Base-by-base conservation (phyloP, 1,140 invertebrate genomes). In the Helicoverpa zea region DNA sequence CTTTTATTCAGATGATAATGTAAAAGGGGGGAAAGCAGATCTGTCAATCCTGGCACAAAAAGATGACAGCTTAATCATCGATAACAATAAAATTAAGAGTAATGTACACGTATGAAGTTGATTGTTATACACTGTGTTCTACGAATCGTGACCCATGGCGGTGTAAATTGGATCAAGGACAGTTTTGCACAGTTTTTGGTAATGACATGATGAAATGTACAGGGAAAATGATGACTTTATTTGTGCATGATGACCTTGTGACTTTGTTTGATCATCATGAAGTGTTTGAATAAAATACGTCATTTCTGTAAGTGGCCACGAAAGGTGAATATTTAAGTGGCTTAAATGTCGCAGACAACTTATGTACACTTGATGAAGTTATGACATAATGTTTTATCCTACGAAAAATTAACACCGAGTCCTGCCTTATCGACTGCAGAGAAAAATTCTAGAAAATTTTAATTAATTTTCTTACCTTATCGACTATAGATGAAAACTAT, bases 81-180 rank as follows among this genome's bases (percentile, higher is more conserved):
- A 83, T 87, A 79, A 83, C 78, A 86, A 88, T 88, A 80, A 66
- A 82, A 83, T 82, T 79, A 79, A 76, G 77, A 66, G 76, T 73
- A 35, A 80, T 43, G 78, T 81, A 76, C 52, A 76, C 73, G 81
- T 52, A 79, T 61, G 35, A 64, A 77, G 56, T 64, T 73, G 54
- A 75, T 74, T 75, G 79, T 81, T 63, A 56, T 78, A 66, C 9
- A 73, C 75, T 61, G 74, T 79, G 68, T 86, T 83, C 81, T 79
- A 83, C 77, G 83, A 84, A 88, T 52, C 77, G 73, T 84, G 81
- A 88, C 77, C 16, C 16, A 56, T 56, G 59, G 47, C 29, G 59
- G 23, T 81, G 74, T 54, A 72, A 81, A 76, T 81, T 74, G 59
- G 64, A 59, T 58, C 79, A 76, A 16, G 79, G 79, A 56, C 72